These are phyloP conservation scores for Agrilus cyanescens DNA, from an alignment of 2,888 invertebrate species.

Conservation along the genomic window DNA sequence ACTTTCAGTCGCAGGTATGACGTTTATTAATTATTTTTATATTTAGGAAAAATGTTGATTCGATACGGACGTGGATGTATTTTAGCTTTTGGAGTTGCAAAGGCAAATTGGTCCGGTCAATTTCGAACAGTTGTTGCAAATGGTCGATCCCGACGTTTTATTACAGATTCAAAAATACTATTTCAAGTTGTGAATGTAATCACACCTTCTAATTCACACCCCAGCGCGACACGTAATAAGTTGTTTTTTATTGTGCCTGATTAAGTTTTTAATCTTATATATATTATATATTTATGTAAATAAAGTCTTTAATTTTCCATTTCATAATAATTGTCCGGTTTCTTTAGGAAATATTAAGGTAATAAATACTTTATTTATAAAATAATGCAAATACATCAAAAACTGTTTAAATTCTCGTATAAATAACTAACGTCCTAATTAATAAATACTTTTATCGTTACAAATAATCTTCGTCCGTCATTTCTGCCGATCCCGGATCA, in stretches of 20 bases:
- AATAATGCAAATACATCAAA: too few species aligned
- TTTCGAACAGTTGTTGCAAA: conserved; percentile 62
- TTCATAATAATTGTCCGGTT: too few species aligned
- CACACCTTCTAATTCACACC: neutral
- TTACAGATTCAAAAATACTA: conserved; percentile 59
- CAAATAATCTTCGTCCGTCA: conserved; percentile 28
- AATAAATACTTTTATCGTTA: conserved; percentile 10
- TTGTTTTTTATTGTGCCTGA: too few species aligned
- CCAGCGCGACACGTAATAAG: too few species aligned
- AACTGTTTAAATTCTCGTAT: too few species aligned
- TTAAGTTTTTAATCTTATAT: too few species aligned
- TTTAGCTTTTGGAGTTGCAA: conserved; percentile 56
- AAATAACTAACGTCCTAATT: too few species aligned
- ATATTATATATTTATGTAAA: too few species aligned
- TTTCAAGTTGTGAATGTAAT: conserved; percentile 31
- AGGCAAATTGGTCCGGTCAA: conserved; percentile 62
- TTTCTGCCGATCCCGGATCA: conserved; percentile 22
- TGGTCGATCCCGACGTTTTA: conserved; percentile 60
- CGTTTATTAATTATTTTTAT: conserved; percentile 2
- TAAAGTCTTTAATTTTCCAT: too few species aligned
- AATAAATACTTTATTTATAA: too few species aligned
- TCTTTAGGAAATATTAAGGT: too few species aligned
- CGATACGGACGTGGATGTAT: too few species aligned
- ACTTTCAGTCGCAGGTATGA: conserved; percentile 56
- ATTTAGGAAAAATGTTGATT: conserved; percentile 1